A percentile compares a stretch with the other conserved stretches of the same genome.
phyloP scores from a whole-genome alignment of 2,113 vertebrate species.

The Crotalus helleri region DNA sequence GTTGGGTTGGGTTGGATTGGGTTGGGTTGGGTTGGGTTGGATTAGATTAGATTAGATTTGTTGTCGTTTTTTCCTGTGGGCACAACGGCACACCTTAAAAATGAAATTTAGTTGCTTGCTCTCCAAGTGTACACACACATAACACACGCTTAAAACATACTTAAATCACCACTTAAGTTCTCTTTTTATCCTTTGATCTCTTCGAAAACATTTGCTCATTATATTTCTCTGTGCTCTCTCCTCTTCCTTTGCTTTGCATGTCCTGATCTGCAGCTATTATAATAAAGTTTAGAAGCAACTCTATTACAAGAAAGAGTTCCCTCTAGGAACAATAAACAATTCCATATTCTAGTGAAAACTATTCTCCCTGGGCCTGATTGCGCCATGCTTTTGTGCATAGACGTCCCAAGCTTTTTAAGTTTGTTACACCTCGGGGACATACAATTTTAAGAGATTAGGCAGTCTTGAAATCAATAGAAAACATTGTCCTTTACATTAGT shows the following conservation, averaged over 20 bases:
- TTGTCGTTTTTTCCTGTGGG: too few species aligned
- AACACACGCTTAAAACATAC: too few species aligned
- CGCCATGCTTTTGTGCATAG: neutral
- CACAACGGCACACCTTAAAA: too few species aligned
- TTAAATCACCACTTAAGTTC: neutral
- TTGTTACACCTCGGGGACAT: neutral
- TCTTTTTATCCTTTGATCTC: conserved; percentile 31
- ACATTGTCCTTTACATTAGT: neutral
- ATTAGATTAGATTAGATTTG: too few species aligned
- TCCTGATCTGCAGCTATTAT: neutral
- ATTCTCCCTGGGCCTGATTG: neutral
- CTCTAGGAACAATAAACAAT: neutral
- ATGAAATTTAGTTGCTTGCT: too few species aligned
- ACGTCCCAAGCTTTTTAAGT: neutral
- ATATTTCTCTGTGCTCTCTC: neutral
- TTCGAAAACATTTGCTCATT: neutral
- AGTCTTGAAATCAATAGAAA: conserved; percentile 26
- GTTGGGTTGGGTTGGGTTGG: too few species aligned
- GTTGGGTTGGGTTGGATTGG: rapidly evolving
- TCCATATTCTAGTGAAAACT: conserved; percentile 3
- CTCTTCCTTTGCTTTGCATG: neutral
- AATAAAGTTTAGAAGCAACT: conserved; percentile 10
- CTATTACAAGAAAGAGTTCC: neutral
- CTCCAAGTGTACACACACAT: too few species aligned
- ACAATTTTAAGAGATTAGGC: neutral